Evolutionary conservation across 2,888 invertebrate genomes (phyloP), one percentile per base, ranked within the genome.

Genomic region (Aelia acuminata): DNA sequence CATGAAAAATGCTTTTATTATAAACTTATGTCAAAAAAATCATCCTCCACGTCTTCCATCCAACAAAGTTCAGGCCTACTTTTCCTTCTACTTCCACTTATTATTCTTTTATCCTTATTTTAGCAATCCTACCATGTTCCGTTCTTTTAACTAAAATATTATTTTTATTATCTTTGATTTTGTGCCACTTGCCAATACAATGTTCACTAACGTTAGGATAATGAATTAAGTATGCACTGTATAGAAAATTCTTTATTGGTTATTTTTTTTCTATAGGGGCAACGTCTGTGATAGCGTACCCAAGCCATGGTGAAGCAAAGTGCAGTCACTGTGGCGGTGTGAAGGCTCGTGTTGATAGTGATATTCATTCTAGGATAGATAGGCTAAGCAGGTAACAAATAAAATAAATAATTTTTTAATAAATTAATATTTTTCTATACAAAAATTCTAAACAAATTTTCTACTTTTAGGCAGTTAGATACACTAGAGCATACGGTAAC

Each of bases 401-500:
- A 35, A 15, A 84, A 47, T 5, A 22, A 49, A 47, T 50, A 31
- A 50, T 50, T 84, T 84, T 75, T n/a, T n/a, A n/a, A n/a, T n/a
- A 75, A 22, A 11, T 39, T 75, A 3, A 39, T 22, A 26, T 75
- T 2, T 75, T 22, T 35, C 0, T 39, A 7, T 22, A 10, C 22
- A 20, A 75, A 20, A 18, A 20, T 75, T 39, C 20, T 39, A 39
- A 75, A 22, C 39, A 75, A 13, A 39, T 35, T 75, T 22, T 39
- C 75, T 39, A 22, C 11, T 88, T 90, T 39, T 91, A 93, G 93
- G 90, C 93, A 93, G 91, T 91, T 97, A 90, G 94, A 95, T 84
- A 94, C 95, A 86, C 93, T 97, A 91, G 96, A 97, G 92, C 94
- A 94, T 90, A 95, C 95, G 53, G 94, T 97, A 91, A 95, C 95